These are phyloP conservation scores for Drosophila subquinaria DNA, from an alignment of 2,888 invertebrate species.

Conservation along the genomic window DNA sequence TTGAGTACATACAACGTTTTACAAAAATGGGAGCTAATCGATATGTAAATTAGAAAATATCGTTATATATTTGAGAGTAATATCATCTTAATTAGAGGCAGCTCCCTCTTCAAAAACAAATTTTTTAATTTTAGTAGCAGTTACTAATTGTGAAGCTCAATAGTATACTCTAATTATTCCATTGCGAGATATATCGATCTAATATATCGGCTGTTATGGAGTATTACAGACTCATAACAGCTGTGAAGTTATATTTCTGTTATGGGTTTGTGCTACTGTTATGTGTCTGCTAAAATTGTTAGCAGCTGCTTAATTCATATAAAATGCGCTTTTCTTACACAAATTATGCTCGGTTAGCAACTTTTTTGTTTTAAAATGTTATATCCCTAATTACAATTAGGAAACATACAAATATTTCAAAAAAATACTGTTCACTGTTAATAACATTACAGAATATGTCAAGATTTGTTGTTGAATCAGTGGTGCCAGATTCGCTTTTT, in stretches of 20 bases:
- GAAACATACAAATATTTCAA: neutral
- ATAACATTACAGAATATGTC: slow-evolving; percentile 16
- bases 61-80: neutral
- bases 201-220: neutral
- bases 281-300: neutral
- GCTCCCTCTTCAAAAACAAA: neutral
- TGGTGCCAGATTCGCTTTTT: no score
- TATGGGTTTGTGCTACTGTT: neutral
- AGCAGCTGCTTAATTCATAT: neutral
- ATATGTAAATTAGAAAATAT: neutral
- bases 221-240: neutral
- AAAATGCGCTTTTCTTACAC: neutral
- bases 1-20: neutral
- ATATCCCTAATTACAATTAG: neutral
- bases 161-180: neutral
- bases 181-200: neutral
- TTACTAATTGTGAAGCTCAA: neutral
- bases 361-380: neutral
- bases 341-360: no score
- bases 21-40: neutral
- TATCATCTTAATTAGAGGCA: no score
- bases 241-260: neutral
- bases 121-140: neutral
- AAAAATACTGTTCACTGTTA: neutral
- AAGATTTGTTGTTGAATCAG: slow-evolving; percentile 16